Percentiles rank a stretch among this genome's conserved stretches.
These are phyloP conservation scores for Neofelis nebulosa DNA, from an alignment of 2,113 vertebrate genomes.

Conservation along the genomic window DNA sequence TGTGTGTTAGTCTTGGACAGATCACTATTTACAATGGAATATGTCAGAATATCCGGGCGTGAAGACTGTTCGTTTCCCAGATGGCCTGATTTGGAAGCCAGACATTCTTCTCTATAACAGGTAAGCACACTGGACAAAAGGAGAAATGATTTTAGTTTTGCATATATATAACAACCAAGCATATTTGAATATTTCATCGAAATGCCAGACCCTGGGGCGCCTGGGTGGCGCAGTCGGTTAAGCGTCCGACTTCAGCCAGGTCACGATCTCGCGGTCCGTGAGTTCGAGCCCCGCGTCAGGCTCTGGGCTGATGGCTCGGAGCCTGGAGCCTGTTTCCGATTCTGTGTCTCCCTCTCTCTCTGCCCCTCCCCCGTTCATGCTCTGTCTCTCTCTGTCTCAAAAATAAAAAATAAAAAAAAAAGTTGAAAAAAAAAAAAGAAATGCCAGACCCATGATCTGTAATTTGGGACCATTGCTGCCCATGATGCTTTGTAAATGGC, in stretches of 20 bases:
- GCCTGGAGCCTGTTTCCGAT: too few relatives aligned
- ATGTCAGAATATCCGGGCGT: slow-evolving; percentile 92
- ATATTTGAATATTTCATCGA: background rate
- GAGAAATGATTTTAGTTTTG: background rate
- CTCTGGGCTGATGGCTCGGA: too few relatives aligned
- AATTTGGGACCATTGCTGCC: background rate
- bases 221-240: too few relatives aligned
- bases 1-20: slow-evolving; percentile 91
- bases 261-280: too few relatives aligned
- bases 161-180: background rate
- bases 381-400: too few relatives aligned
- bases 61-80: slow-evolving; percentile 92
- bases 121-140: slow-evolving; percentile 78
- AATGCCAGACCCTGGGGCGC: too few relatives aligned
- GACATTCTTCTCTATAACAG: slow-evolving; percentile 99
- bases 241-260: too few relatives aligned
- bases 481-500: background rate
- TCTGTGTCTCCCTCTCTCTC: too few relatives aligned
- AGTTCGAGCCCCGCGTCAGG: too few relatives aligned
- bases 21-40: slow-evolving; percentile 94
- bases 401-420: too few relatives aligned
- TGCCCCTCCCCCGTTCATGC: too few relatives aligned
- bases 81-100: slow-evolving; percentile 95
- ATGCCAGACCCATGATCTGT: background rate
- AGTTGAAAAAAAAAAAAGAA: too few relatives aligned